Evolutionary conservation across 2,113 vertebrate genomes (phyloP).

Genomic region (Tenebrosternarchus preto): DNA sequence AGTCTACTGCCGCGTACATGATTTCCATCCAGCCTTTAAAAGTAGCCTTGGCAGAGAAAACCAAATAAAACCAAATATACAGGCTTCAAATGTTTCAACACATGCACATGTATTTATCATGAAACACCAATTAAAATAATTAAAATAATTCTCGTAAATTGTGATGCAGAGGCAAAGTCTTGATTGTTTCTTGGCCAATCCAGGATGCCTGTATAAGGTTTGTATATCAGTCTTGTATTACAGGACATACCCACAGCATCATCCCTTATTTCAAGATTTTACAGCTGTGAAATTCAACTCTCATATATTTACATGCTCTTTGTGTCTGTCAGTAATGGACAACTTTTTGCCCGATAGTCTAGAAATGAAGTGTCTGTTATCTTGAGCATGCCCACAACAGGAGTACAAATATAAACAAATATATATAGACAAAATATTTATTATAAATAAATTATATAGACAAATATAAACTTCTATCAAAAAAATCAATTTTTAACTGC

Average conservation of each 20-base stretch:
- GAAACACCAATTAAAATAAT: too few species aligned
- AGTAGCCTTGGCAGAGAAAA: slow-evolving; percentile 79
- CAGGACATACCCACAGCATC: not conserved
- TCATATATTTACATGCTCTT: not conserved
- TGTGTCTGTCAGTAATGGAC: not conserved
- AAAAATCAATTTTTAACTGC: slow-evolving; percentile 10
- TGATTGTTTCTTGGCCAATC: too few species aligned
- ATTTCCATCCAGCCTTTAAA: slow-evolving; percentile 99
- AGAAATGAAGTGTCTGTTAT: not conserved
- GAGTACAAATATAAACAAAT: too few species aligned
- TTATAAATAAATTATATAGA: too few species aligned
- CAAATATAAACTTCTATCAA: too few species aligned
- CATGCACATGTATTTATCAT: not conserved
- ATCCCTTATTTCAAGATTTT: not conserved
- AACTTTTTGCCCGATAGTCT: not conserved
- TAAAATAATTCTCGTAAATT: too few species aligned
- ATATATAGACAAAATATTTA: too few species aligned
- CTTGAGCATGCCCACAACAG: not conserved
- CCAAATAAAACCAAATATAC: not conserved
- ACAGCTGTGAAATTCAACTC: not conserved
- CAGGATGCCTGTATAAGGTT: too few species aligned
- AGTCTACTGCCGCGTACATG: slow-evolving; percentile 97
- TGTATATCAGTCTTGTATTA: not conserved
- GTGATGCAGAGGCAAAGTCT: too few species aligned
- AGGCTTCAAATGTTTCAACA: not conserved